phyloP scores from a whole-genome alignment of 2,797 vertebrate species.

The Crocodylus rhombifer region DNA sequence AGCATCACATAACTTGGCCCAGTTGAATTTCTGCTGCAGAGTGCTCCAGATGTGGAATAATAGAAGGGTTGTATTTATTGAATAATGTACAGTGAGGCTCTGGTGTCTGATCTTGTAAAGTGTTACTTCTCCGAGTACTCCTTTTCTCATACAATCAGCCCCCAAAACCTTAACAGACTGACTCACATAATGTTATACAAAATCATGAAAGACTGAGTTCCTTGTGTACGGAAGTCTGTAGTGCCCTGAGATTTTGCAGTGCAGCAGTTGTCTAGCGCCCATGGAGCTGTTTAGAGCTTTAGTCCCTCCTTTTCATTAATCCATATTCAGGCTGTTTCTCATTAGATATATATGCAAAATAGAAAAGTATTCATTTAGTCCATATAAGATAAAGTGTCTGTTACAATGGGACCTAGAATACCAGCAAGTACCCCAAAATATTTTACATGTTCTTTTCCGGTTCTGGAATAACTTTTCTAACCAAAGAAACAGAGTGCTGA shows the following conservation, averaged over 20 bases:
- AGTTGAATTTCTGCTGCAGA: slow-evolving; percentile 1
- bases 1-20: neutral
- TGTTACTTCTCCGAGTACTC: neutral
- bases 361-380: neutral
- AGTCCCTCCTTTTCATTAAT: neutral
- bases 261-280: neutral
- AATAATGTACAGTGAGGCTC: neutral
- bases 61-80: neutral
- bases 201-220: neutral
- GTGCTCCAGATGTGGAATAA: neutral
- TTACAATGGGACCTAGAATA: neutral
- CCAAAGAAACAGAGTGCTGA: neutral
- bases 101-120: neutral
- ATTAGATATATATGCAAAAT: neutral
- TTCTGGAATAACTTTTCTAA: slow-evolving; percentile 1
- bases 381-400: neutral
- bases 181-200: neutral
- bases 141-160: neutral
- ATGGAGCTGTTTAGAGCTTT: slow-evolving; percentile 31
- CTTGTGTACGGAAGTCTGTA: neutral
- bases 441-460: neutral
- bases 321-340: neutral
- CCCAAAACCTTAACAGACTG: neutral
- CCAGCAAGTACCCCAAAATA: neutral
- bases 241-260: no score